Base-by-base conservation (phyloP, 1,140 invertebrate species). In the Marisa cornuarietis region DNA sequence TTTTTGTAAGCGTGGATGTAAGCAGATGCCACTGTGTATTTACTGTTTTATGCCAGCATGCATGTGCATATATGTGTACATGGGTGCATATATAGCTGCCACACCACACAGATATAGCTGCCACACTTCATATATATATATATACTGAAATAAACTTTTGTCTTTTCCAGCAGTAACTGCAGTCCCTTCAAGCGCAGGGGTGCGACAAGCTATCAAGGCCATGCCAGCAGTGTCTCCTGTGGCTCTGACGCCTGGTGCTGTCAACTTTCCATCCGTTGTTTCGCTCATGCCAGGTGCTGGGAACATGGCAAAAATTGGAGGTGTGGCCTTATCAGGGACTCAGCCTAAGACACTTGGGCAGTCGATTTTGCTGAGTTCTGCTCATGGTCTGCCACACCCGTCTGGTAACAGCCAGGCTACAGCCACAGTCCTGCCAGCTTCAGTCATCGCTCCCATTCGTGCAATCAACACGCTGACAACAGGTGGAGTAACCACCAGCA, bases 381-480 rank as follows among this genome's bases (percentile, higher is more conserved):
- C 65, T 18, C 31, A 72, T 26, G 31, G 49, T 20, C 22, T 58
- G 54, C 22, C 73, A 22, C 16, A 52, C 22, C 14, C 71, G 10
- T 51, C 71, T 51, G 49, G 13, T n/a, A 31, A 42, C 71, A 72
- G 22, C 24, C 24, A 42, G 52, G 26, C 73, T 54, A n/a, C 62
- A 51, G 22, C 62, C 65, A 51, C 62, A 24, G 42, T 65, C 52
- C 20, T 61, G 20, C 58, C 66, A 69, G 7, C 75, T 74, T 61
- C 52, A 79, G 18, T 63, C 72, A 16, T 79, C 66, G 26, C 74
- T 68, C 58, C 24, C 77, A 78, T 76, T 65, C 22, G 62, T 54
- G 54, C 52, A 80, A 18, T 52, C 77, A 13, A 82, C 68, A 24
- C 71, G 81, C 14, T 71, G 78, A 63, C 80, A 79, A 52, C 24